Base-by-base conservation (phyloP, 2,113 vertebrate genomes). In the Engraulis encrasicolus region DNA sequence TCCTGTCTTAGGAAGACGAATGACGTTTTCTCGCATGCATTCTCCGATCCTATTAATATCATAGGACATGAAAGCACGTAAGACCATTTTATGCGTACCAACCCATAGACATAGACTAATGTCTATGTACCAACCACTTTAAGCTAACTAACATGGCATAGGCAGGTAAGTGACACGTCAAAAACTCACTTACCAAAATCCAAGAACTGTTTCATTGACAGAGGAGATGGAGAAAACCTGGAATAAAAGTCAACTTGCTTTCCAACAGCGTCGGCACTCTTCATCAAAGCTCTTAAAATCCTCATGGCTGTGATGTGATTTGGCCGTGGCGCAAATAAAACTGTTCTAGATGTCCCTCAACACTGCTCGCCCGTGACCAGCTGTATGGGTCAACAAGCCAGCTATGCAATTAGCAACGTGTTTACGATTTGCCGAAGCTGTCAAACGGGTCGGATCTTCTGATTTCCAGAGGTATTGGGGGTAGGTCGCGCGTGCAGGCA, bases 21-120 rank as follows among this genome's bases (percentile, higher is more conserved):
- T 0, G 98, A 99, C 0, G 97, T 99, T 91, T 96, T 98, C 91
- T 99, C 98, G 91, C 98, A 99, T 34, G 96, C 97, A 90, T 99
- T 98, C 91, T 98, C 96, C 83, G 96, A 97, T 45, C 97, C 98
- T 98, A 92, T 45, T 81, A 85, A 86, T 86, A 85, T 71, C 36
- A 49, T 11, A n/a, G n/a, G 40, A 78, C 74, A 82, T 38, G 14
- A 45, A 20, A 23, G 38, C 6, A n/a, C 48, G 18, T 18, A n/a
- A 12, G n/a, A 45, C 58, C n/a, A 23, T 27, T 61, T 23, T 1
- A 27, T 2, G n/a, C n/a, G n/a, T n/a, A n/a, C n/a, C n/a, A n/a
- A n/a, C n/a, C n/a, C n/a, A n/a, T n/a, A n/a, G n/a, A n/a, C n/a
- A n/a, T n/a, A n/a, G n/a, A n/a, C n/a, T n/a, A n/a, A n/a, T n/a